A percentile compares a stretch with the other conserved stretches of the same genome.
phyloP scores from a whole-genome alignment of 1,140 invertebrate genomes.

The Sipha flava region DNA sequence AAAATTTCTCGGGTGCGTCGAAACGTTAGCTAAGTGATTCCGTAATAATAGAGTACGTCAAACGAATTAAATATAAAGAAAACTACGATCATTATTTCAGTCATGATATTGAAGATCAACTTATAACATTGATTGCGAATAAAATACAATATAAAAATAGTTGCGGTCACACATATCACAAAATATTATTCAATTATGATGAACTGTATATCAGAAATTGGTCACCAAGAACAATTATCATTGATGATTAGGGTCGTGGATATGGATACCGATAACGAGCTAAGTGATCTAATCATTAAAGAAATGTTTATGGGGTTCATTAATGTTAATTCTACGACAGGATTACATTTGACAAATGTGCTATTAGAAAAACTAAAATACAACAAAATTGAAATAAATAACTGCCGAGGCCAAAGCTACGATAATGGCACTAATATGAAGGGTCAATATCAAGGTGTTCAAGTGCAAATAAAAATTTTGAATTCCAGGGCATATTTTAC shows the following conservation, averaged over 20 bases:
- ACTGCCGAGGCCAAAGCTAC: conserved; percentile 37
- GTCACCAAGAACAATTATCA: neutral
- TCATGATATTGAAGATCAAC: neutral
- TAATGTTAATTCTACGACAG: neutral
- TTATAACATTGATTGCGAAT: neutral
- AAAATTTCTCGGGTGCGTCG: neutral
- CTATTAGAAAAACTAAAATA: conserved; percentile 11
- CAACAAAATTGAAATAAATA: conserved; percentile 28
- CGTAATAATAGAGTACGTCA: neutral
- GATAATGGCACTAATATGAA: conserved; percentile 38
- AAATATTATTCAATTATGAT: neutral
- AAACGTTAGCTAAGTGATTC: neutral
- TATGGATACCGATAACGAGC: neutral
- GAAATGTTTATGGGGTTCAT: conserved; percentile 26
- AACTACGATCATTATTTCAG: neutral
- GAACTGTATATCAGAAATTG: neutral
- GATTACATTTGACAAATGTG: neutral
- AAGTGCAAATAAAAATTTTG: neutral
- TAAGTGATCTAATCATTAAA: neutral
- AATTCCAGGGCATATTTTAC: conserved; percentile 3
- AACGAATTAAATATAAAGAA: neutral
- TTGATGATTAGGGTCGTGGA: neutral
- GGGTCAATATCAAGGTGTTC: conserved; percentile 35
- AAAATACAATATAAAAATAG: neutral
- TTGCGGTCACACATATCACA: neutral